Base-by-base conservation (phyloP, 2,113 vertebrate species). In the Aphyosemion australe region DNA sequence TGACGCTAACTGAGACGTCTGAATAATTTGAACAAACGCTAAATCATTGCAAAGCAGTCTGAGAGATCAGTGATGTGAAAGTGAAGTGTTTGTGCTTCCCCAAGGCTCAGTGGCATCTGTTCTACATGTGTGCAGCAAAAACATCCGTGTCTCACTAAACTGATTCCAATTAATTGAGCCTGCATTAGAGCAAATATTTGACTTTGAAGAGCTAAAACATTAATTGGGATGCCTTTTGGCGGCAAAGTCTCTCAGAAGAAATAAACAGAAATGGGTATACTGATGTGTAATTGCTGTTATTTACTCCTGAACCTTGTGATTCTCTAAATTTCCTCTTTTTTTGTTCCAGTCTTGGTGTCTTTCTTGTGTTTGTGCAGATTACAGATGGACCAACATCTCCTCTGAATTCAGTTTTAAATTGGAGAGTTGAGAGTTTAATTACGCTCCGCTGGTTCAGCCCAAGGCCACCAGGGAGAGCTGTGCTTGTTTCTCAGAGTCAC, bases 381-480 rank as follows among this genome's bases (percentile, higher is more conserved):
- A 71, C 68, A 72, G 79, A 54, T 34, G 26, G 26, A 26, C 26
- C 26, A 26, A 47, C 67, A 76, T 55, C 69, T 26, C 31, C 67
- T 45, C 72, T 75, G 78, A 72, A 79, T 79, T 76, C 68, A 65
- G 53, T 16, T 67, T 74, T 13, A 88, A 84, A 85, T 85, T 73
- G 75, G 67, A 79, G 21, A 64, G 65, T 63, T 84, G 76, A 80
- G 74, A 77, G 66, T 81, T 59, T 61, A 87, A 83, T 83, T 72
- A 82, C 18, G 72, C 72, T 84, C 66, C 61, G 74, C 49, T 79
- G 76, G 81, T 76, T 84, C 69, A 69, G 78, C 69, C 68, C 13
- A 69, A 63, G 63, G 80, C 88, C 88, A 88, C 87, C 78, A 90
- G 87, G 87, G 88, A 88, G 87, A 79, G 84, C 87, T 89, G 77